A percentile compares a stretch with the other conserved stretches of the same genome.
Conservation (phyloP, 2,888 invertebrate genomes). For the Trichopria drosophilae region DNA sequence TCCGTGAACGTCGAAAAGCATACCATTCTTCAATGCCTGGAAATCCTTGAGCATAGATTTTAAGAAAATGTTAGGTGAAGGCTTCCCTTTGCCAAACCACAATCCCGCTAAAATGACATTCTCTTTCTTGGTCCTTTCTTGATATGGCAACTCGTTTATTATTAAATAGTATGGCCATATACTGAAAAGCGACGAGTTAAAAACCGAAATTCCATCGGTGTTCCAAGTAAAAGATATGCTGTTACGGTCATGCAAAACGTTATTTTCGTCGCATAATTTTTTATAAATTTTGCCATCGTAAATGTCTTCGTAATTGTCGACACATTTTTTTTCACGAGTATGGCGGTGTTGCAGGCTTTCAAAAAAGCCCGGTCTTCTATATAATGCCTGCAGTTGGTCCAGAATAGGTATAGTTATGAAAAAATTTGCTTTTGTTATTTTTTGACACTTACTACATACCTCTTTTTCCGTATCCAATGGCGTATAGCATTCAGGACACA, state of each 20-base stretch:
- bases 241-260: constrained; percentile 13
- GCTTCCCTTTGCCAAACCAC: too few species aligned
- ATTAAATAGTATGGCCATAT: constrained; percentile 25
- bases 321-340: constrained; percentile 14
- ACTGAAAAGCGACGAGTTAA: constrained; percentile 14
- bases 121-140: constrained; percentile 15
- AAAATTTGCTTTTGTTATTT: too few species aligned
- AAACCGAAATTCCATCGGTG: constrained; percentile 24
- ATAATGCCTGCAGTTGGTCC: constrained; percentile 25
- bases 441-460: too few species aligned
- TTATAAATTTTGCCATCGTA: constrained; percentile 28
- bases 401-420: constrained; percentile 28
- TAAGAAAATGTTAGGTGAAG: constrained; percentile 9
- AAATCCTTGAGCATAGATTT: background rate
- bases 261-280: background rate
- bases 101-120: constrained; percentile 26
- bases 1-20: background rate
- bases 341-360: constrained; percentile 13
- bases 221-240: constrained; percentile 30
- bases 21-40: background rate
- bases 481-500: too few species aligned
- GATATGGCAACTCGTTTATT: constrained; percentile 27
- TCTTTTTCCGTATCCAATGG: too few species aligned
- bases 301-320: constrained; percentile 28
- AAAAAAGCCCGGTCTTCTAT: constrained; percentile 20